Conservation (phyloP, 2,113 vertebrate genomes). For the Colius striatus region DNA sequence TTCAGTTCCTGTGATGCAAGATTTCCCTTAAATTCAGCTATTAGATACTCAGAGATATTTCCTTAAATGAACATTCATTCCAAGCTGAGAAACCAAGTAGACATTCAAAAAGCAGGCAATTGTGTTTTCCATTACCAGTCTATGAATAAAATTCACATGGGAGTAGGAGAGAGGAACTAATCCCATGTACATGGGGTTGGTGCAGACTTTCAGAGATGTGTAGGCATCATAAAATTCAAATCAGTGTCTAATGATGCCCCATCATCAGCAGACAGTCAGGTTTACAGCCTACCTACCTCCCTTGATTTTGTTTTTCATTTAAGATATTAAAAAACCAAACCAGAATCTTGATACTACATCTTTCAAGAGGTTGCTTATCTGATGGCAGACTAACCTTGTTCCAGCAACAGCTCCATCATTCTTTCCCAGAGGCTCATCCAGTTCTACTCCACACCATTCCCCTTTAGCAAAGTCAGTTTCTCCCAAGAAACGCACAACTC, state of each 20-base stretch:
- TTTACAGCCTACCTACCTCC: not conserved
- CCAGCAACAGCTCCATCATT: conserved; percentile 97
- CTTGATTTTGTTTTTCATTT: rapidly evolving
- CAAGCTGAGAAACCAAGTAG: not conserved
- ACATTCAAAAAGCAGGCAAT: not conserved
- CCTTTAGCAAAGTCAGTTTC: conserved; percentile 98
- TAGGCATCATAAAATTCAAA: not conserved
- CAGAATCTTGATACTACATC: not conserved
- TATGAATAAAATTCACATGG: conserved; percentile 12
- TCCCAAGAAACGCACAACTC: conserved; percentile 95
- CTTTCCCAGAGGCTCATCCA: conserved; percentile 96
- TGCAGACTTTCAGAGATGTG: not conserved
- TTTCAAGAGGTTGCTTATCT: not conserved
- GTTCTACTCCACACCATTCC: conserved; percentile 97
- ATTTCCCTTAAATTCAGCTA: not conserved
- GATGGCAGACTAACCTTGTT: conserved; percentile 82
- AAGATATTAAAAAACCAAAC: not conserved
- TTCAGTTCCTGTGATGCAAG: not conserved
- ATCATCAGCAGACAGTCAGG: not conserved
- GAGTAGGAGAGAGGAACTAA: not conserved
- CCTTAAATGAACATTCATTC: not conserved
- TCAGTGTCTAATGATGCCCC: not conserved
- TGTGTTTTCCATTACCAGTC: not conserved
- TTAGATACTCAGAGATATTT: not conserved
- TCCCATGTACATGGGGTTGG: not conserved